These are phyloP conservation scores for Apamea epomidion DNA, from an alignment of 2,888 invertebrate genomes.

Conservation along the genomic window DNA sequence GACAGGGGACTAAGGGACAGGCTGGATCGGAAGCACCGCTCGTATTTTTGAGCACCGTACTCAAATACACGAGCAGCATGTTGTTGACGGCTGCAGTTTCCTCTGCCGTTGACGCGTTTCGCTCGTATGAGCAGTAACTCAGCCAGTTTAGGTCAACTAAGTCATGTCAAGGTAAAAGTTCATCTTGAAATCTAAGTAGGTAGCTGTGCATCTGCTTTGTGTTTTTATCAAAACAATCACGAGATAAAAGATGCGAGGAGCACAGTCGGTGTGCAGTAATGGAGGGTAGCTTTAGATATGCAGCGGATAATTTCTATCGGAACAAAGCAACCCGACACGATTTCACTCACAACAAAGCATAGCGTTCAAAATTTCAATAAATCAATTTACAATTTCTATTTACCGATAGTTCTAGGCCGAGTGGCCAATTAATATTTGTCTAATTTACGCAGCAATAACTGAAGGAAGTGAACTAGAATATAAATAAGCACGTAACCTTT, in stretches of 20 bases:
- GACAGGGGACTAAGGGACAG: too few relatives aligned
- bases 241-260: background rate
- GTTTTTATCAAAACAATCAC: too few relatives aligned
- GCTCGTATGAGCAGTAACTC: background rate
- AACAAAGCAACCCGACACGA: background rate
- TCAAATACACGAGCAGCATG: too few relatives aligned
- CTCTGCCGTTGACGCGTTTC: too few relatives aligned
- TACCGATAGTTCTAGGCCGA: constrained; percentile 32
- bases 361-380: background rate
- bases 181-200: too few relatives aligned
- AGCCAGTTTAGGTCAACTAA: background rate
- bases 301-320: background rate
- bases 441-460: constrained; percentile 19
- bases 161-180: background rate
- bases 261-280: background rate
- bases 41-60: too few relatives aligned
- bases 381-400: constrained; percentile 36
- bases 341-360: constrained; percentile 15
- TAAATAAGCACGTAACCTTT: constrained; percentile 40
- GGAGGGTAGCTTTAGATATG: background rate
- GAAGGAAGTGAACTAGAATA: constrained; percentile 44
- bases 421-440: constrained; percentile 42
- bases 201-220: too few relatives aligned
- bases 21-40: too few relatives aligned
- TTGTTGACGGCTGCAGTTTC: too few relatives aligned